Conservation (phyloP, 2,888 invertebrate species). For the Polymixis flavicincta region DNA sequence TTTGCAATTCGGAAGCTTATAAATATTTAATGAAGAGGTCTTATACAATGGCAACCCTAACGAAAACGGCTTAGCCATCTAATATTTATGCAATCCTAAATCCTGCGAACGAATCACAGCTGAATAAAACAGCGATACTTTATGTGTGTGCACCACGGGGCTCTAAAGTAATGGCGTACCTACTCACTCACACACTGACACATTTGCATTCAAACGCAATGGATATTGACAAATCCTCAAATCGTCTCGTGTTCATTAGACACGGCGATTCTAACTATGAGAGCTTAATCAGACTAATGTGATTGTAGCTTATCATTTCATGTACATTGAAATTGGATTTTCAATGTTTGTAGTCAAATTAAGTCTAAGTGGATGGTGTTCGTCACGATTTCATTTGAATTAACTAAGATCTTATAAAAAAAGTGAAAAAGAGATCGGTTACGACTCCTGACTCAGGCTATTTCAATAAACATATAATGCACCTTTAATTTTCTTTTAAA, state of each 20-base stretch:
- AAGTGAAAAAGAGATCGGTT: background rate
- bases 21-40: background rate
- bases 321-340: constrained; percentile 13
- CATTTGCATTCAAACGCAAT: background rate
- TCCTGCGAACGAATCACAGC: background rate
- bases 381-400: background rate
- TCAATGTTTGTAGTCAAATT: background rate
- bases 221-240: constrained; percentile 14
- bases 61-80: constrained; percentile 1
- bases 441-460: background rate
- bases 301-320: constrained; percentile 8
- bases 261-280: background rate
- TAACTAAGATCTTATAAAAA: background rate
- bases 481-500: background rate
- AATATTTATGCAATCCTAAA: constrained; percentile 1
- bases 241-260: constrained; percentile 4
- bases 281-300: constrained; percentile 16
- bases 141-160: background rate
- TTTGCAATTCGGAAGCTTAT: background rate
- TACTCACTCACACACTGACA: background rate
- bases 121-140: constrained; percentile 17
- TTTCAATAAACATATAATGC: background rate
- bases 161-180: background rate
- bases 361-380: background rate
- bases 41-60: background rate